Evolutionary conservation across 2,113 vertebrate species (phyloP).

Genomic region (Eulemur rufifrons): DNA sequence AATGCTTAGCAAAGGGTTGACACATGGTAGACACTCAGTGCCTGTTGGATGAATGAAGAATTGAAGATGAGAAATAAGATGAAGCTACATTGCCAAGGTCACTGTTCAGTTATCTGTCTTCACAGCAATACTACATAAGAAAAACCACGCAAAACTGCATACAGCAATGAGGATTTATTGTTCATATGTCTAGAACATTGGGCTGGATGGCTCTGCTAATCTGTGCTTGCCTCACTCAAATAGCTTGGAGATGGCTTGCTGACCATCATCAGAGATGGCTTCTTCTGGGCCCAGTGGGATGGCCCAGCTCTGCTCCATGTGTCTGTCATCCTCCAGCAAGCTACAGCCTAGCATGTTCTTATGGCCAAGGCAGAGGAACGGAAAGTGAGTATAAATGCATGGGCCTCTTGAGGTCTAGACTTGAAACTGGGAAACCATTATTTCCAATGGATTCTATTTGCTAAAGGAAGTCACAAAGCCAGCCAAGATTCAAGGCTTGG

Average conservation of each 20-base stretch:
- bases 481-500: neutral
- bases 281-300: neutral
- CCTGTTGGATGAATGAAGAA: neutral
- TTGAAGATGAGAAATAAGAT: neutral
- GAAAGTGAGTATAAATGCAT: neutral
- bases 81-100: neutral
- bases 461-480: neutral
- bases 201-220: neutral
- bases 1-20: neutral
- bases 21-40: accelerated
- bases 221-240: neutral
- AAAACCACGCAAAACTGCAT: neutral
- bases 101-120: neutral
- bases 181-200: neutral
- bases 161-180: neutral
- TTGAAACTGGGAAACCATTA: neutral
- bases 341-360: neutral
- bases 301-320: neutral
- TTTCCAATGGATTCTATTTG: neutral
- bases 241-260: neutral
- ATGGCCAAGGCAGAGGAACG: neutral
- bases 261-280: neutral
- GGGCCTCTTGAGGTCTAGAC: neutral
- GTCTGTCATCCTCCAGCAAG: neutral
- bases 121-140: neutral